Base-by-base conservation (phyloP, 2,797 vertebrate species). In the Galago senegalensis region DNA sequence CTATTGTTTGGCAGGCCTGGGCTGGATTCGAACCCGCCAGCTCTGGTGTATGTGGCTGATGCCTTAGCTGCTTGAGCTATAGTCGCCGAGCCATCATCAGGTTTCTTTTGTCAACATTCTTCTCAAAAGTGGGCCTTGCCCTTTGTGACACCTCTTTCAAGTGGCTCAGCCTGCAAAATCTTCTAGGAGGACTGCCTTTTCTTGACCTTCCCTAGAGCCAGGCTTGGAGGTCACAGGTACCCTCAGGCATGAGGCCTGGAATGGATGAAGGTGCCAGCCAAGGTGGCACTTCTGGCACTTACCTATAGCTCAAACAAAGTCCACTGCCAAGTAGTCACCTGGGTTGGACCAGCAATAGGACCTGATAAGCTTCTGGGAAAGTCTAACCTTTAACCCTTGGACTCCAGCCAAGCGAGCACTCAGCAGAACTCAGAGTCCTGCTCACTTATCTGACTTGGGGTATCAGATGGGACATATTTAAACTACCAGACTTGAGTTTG, bases 381-480 rank as follows among this genome's bases (percentile, higher is more conserved):
- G 76, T 89, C 7, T 97, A 70, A 31, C 85, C 87, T 96, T 95
- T 95, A 98, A 94, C 97, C 97, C 90, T 98, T 98, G 97, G 95
- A 80, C 96, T 97, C 70, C 29, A 89, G 93, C 61, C 89, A 31
- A 1, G 80, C 40, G 49, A 96, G 29, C 69, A 98, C 53, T 86
- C 92, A 87, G 65, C 65, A 95, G 86, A 95, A 89, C 43, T 76
- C 76, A 93, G 94, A 29, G 49, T 89, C 49, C 86, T 89, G 40
- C 37, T 89, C 16, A 7, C 58, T 25, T 29, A 49, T 63, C 43
- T 37, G 21, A 17, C 25, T 88, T 77, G 1, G 1, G 72, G 20
- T 53, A 34, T 92, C n/a, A 49, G 34, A 58, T 67, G 25, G 56
- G 29, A 75, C 63, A 20, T 65, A 21, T 69, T 43, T 67, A 67